Percentiles rank a stretch among this genome's conserved stretches.
These are phyloP conservation scores for Dexiosoma caninum DNA, from an alignment of 2,888 invertebrate genomes.

Conservation along the genomic window DNA sequence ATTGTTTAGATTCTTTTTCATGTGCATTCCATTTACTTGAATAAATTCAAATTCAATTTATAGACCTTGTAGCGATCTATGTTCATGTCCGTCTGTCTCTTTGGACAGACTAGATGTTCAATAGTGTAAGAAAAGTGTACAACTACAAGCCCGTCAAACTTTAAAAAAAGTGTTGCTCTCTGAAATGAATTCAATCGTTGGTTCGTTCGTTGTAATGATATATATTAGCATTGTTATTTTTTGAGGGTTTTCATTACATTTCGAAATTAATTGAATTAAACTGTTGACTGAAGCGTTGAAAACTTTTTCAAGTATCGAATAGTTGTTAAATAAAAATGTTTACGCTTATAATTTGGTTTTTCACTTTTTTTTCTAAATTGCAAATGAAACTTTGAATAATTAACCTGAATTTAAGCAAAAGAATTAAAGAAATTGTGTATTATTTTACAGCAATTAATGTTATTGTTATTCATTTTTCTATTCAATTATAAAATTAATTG, in stretches of 20 bases:
- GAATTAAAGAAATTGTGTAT: conserved; percentile 13
- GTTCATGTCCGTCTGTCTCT: conserved; percentile 5
- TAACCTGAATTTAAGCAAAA: conserved; percentile 49
- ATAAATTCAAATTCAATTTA: conserved; percentile 37
- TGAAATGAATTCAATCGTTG: neutral
- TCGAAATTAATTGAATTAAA: conserved; percentile 73
- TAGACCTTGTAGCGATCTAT: conserved; percentile 40
- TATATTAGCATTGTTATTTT: neutral
- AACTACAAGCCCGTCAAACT: conserved; percentile 10
- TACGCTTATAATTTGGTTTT: conserved; percentile 20
- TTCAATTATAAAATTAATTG: conserved; percentile 29
- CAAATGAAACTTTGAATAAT: conserved; percentile 48
- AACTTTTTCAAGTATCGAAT: conserved; percentile 34
- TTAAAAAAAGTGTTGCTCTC: conserved; percentile 6
- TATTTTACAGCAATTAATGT: conserved; percentile 5
- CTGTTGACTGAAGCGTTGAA: conserved; percentile 72
- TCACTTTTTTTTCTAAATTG: conserved; percentile 18
- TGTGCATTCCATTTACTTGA: conserved; percentile 23
- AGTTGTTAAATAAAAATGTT: conserved; percentile 49
- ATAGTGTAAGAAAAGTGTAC: conserved; percentile 1
- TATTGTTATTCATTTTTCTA: neutral
- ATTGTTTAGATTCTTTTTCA: neutral
- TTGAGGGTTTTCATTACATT: conserved; percentile 53
- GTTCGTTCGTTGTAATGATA: neutral
- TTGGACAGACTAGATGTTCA: neutral